Base-by-base conservation (phyloP, 2,797 vertebrate species). In the Tokudaia tokunoshimensis region DNA sequence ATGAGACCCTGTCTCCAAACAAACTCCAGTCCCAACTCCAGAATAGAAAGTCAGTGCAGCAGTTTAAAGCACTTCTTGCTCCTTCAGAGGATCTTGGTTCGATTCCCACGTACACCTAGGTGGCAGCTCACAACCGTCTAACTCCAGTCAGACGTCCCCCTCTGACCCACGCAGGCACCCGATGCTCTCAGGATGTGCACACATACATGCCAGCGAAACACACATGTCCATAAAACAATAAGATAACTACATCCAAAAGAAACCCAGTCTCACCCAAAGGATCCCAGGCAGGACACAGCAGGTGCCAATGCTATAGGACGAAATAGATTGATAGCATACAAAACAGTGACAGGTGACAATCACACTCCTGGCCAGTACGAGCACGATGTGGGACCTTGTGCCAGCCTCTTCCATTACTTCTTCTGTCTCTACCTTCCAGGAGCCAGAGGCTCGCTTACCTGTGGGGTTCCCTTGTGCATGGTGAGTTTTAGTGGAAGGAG, bases 141-240 rank as follows among this genome's bases (percentile, higher is more conserved):
- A 50, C 31, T 17, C 26, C 15, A 20, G 63, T 85, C 19, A n/a
- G 61, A 24, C 3, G 6, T 24, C 63, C 44, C 52, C 63, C 63
- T 85, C 63, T n/a, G 34, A n/a, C 47, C 63, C 52, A 4, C 1
- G 0, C 31, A 26, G 31, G 65, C 63, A 52, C 44, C 41, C n/a
- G 44, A 4, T 20, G 4, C 4, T 20, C 31, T 50, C 4, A 14
- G 12, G 41, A 34, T 10, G 3, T 0, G 0, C 50, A 80, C 9
- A 20, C 9, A 22, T 47, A 31, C 75, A 17, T 65, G 61, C 41
- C 82, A 84, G 19, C 17, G 13, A 65, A 65, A 50, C 29, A 20
- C 15, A 22, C 61, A 6, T 8, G 9, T 31, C 13, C 61, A 85
- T 50, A 67, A 8, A 50, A 63, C 31, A 20, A 34, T 50, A 65